A percentile compares a stretch with the other conserved stretches of the same genome.
These are phyloP conservation scores for Mythimna lalbum DNA, from an alignment of 2,888 invertebrate genomes.

Conservation along the genomic window DNA sequence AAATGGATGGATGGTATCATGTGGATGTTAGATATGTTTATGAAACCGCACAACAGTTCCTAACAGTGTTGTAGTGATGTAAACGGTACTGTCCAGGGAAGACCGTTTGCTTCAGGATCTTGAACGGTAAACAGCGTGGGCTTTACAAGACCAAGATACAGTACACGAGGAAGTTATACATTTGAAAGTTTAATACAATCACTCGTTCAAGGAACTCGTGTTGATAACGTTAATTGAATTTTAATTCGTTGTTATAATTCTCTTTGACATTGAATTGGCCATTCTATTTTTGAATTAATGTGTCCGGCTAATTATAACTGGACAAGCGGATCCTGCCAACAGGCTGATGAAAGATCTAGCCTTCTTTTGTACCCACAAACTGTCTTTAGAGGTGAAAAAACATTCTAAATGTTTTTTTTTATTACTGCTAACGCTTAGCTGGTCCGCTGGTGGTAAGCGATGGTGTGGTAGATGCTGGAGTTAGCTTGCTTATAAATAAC, in stretches of 20 bases:
- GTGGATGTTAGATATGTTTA: too few species aligned
- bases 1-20: too few species aligned
- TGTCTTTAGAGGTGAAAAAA: background rate
- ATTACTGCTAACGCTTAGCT: too few species aligned
- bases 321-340: constrained; percentile 3
- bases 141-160: background rate
- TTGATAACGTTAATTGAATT: constrained; percentile 46
- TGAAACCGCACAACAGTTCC: too few species aligned
- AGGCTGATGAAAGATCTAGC: background rate
- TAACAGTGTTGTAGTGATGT: background rate
- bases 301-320: constrained; percentile 8
- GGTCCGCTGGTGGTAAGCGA: too few species aligned
- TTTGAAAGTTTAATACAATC: constrained; percentile 36
- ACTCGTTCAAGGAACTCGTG: constrained; percentile 36
- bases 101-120: background rate
- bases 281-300: constrained; percentile 11
- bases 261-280: constrained; percentile 38
- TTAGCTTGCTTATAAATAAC: too few species aligned
- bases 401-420: too few species aligned
- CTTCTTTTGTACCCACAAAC: too few species aligned
- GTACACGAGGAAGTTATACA: constrained; percentile 25
- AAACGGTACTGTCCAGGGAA: background rate
- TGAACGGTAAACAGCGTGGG: background rate
- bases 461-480: too few species aligned
- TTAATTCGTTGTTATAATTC: constrained; percentile 33